These are phyloP conservation scores for Hesperophylax magnus DNA, from an alignment of 1,140 invertebrate species.

Conservation along the genomic window DNA sequence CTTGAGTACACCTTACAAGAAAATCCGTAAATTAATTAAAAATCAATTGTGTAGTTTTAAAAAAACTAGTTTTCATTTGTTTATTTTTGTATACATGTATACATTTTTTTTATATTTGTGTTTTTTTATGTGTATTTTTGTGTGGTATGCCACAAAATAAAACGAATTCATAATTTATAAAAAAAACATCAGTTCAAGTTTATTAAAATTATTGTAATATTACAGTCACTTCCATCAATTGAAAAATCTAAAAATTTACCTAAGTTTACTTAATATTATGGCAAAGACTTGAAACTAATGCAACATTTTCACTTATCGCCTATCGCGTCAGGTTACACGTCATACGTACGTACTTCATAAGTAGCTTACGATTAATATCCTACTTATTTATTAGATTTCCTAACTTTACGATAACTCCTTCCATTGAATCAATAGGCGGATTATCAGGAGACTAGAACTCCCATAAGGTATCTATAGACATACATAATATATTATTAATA, in stretches of 20 bases:
- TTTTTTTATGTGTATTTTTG: background rate
- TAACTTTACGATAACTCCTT: background rate
- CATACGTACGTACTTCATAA: background rate
- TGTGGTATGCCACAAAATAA: background rate
- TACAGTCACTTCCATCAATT: slow-evolving; percentile 50
- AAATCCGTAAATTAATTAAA: slow-evolving; percentile 38
- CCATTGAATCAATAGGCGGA: background rate
- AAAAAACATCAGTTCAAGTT: slow-evolving; percentile 55
- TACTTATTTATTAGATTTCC: background rate
- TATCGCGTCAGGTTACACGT: slow-evolving; percentile 6
- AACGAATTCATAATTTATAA: slow-evolving; percentile 17
- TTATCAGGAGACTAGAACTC: slow-evolving; percentile 28
- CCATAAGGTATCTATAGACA: background rate
- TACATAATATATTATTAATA: background rate
- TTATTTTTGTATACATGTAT: background rate
- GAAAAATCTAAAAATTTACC: slow-evolving; percentile 46
- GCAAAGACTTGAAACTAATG: slow-evolving; percentile 50
- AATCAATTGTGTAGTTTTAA: too few relatives aligned
- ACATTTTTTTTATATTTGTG: background rate
- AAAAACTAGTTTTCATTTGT: background rate
- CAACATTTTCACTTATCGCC: background rate
- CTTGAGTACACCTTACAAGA: slow-evolving; percentile 42
- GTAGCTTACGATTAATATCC: background rate
- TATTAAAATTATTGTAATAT: slow-evolving; percentile 51
- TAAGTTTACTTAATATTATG: slow-evolving; percentile 56